Evolutionary conservation across 2,797 vertebrate genomes (phyloP).

Genomic region (Discoglossus pictus): DNA sequence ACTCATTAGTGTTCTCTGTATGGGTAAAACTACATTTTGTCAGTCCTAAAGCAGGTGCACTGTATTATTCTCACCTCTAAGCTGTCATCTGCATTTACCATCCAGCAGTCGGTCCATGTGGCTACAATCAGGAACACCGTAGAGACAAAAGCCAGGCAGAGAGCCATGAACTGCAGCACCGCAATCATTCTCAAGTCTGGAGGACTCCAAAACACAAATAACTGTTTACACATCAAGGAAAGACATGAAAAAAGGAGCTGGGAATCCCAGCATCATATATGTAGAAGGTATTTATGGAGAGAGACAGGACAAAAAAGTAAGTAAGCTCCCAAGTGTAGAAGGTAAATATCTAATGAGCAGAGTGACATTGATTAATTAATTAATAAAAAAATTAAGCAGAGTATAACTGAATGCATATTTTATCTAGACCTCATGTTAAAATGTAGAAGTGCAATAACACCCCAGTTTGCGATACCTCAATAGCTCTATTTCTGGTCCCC

Average conservation of each 20-base stretch:
- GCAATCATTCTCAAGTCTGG: constrained; percentile 59
- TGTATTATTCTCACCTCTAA: constrained; percentile 61
- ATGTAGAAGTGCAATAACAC: too few relatives aligned
- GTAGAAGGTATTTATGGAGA: too few relatives aligned
- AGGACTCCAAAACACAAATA: constrained; percentile 46
- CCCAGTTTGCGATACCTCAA: too few relatives aligned
- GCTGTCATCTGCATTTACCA: constrained; percentile 72
- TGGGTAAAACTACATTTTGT: background rate
- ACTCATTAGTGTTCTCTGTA: background rate
- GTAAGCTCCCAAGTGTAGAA: too few relatives aligned
- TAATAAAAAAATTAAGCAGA: too few relatives aligned
- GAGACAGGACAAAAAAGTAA: too few relatives aligned
- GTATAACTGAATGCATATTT: too few relatives aligned
- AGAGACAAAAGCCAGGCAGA: constrained; percentile 60
- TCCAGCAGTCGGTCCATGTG: constrained; percentile 74
- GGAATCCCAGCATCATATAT: too few relatives aligned
- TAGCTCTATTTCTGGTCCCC: too few relatives aligned
- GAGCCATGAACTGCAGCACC: constrained; percentile 57
- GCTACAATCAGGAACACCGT: constrained; percentile 67
- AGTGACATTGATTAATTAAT: too few relatives aligned
- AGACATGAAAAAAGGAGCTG: background rate
- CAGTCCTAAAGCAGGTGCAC: background rate
- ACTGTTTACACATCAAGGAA: background rate
- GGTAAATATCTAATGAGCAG: too few relatives aligned
- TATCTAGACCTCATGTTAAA: too few relatives aligned